Evolutionary conservation across 53 echinoderm and acorn worm species (phyloP), one percentile per base, ranked within the genome.

Genomic region (Actinopyga echinites): DNA sequence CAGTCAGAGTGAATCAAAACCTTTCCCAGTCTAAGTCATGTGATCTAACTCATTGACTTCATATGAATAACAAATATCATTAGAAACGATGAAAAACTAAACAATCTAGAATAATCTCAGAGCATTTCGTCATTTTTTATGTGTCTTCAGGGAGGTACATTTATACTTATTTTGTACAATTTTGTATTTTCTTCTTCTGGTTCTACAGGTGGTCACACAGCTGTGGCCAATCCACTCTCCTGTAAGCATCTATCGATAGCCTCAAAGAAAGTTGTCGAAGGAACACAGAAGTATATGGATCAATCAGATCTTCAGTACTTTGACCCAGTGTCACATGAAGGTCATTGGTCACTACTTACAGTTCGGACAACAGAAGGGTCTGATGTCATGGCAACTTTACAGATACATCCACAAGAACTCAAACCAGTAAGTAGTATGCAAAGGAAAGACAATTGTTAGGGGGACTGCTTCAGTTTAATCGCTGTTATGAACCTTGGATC

Each of bases 281-380:
- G 87, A 35, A 89, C 93, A 83, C 93, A 96, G 87, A 64, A 65
- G 13, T 93, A 93, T 79, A 83, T 96, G 31, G 87, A 90, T 71
- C 84, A 86, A 68, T 92, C 96, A 28, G 49, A 74, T 24, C 82
- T 91, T 45, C n/a, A 65, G 12, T 82, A 61, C 55, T 90, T 88
- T 75, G 91, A 92, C 75, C 89, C 89, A 5, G 85, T 90, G 74
- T 86, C 86, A 59, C 96, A 96, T 79, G 19, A 75, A 1, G 96
- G 96, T 45, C 85, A 93, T 62, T 96, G 96, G 96, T 56, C 88
- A 20, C 83, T 91, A 85, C 86, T 96, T 57, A 90, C 90, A 13
- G 93, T 96, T 30, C 79, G 96, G 45, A 93, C 93, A 32, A 93
- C 92, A 30, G 85, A 84, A 30, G 56, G 86, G 45, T 87, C 89